A percentile compares a stretch with the other conserved stretches of the same genome.
These are phyloP conservation scores for Umimayanthus chanpuru DNA, from an alignment of 92 coral and sea anemone species.

Conservation along the genomic window DNA sequence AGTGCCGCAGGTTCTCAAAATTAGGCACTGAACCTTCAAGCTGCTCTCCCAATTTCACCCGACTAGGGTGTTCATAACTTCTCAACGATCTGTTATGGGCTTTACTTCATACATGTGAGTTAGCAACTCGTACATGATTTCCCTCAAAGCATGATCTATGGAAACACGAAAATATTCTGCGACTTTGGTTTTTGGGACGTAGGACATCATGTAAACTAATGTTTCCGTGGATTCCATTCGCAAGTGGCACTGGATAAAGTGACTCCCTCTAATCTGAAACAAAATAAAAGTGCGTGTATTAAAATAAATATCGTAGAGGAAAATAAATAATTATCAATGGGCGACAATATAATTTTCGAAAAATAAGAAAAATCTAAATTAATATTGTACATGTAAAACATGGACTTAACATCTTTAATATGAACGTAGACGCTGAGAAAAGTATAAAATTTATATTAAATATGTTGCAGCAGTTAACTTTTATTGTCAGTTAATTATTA, in stretches of 20 bases:
- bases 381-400: too few species aligned
- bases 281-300: background rate
- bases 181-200: constrained; percentile 54
- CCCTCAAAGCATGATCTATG: constrained; percentile 53
- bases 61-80: constrained; percentile 37
- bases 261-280: constrained; percentile 54
- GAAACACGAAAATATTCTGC: constrained; percentile 52
- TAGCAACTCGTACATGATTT: constrained; percentile 52
- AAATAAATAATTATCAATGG: too few species aligned
- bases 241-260: constrained; percentile 62
- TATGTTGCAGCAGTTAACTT: too few species aligned
- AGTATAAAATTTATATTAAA: too few species aligned
- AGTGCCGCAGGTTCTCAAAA: constrained; percentile 29
- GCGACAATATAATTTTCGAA: too few species aligned
- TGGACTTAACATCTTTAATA: too few species aligned
- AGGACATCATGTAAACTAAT: constrained; percentile 65
- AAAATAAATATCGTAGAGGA: too few species aligned
- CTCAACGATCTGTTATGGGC: constrained; percentile 50
- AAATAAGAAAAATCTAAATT: too few species aligned
- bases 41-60: constrained; percentile 40
- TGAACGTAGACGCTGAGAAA: too few species aligned
- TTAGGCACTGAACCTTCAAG: constrained; percentile 36
- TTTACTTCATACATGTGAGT: constrained; percentile 45
- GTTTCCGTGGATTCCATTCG: constrained; percentile 60
- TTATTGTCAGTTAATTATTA: too few species aligned